Evolutionary conservation across 1,140 invertebrate genomes (phyloP), one percentile per base, ranked within the genome.

Genomic region (Telenomus remus): DNA sequence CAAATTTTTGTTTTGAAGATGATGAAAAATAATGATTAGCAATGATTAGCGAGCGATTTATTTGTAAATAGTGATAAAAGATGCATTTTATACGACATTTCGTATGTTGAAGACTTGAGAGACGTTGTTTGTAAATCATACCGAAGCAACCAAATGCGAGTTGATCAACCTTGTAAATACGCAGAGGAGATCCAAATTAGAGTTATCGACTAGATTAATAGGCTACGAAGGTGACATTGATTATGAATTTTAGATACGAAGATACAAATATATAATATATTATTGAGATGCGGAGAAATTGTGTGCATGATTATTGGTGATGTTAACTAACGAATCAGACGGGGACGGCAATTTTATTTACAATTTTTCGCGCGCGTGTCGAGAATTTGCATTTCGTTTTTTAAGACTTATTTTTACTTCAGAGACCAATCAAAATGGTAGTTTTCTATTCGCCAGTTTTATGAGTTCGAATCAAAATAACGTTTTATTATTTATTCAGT

Each of bases 381-480:
- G 37, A 39, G 1, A 10, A 11, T 39, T 9, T 11, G 9, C 9
- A 15, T 37, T 47, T 53, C 37, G n/a, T 39, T 39, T 39, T 39
- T 39, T 11, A 39, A 39, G 9, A 10, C 9, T 39, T 39, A 39
- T 39, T n/a, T 11, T 39, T 27, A 27, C 6, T 27, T 27, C 59
- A 65, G 48, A 63, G 53, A 70, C 39, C 53, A 83, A 84, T 84
- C 80, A 81, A 83, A 82, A 81, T 11, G 19, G 50, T 79, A 81
- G 46, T n/a, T n/a, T n/a, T n/a, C 70, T 78, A 77, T 47, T 61
- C 39, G 50, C 39, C 63, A 57, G 61, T 63, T 78, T 80, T 73
- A 66, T 73, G 57, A 50, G 64, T 70, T 37, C 2, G n/a, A 81
- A 82, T 83, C 79, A 84, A 81, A 84, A 81, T 53, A 35, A 77